Evolutionary conservation across 2,113 vertebrate genomes (phyloP).

Genomic region (Oxyura jamaicensis): DNA sequence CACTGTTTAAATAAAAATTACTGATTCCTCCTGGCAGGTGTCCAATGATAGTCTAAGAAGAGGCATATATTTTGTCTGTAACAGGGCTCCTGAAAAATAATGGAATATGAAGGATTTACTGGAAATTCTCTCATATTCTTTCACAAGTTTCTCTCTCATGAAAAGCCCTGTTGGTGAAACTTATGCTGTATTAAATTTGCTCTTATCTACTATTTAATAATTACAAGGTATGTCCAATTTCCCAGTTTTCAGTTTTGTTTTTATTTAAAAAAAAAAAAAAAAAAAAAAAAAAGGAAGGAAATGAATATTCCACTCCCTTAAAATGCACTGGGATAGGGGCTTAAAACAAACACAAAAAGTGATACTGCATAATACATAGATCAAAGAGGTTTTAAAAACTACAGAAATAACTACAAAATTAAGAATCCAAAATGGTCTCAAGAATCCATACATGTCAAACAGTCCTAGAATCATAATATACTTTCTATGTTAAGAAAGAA

Average conservation of each 20-base stretch:
- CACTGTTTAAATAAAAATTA: neutral
- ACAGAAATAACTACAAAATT: neutral
- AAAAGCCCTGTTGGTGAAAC: neutral
- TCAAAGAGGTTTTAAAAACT: neutral
- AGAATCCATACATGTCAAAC: neutral
- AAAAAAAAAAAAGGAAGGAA: neutral
- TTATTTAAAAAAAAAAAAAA: neutral
- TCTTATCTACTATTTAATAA: neutral
- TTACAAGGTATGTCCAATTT: neutral
- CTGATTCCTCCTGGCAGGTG: neutral
- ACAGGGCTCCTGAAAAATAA: slow-evolving; percentile 6
- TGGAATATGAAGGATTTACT: neutral
- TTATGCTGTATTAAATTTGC: neutral
- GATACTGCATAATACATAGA: no score
- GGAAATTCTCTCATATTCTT: neutral
- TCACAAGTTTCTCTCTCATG: neutral
- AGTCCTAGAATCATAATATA: neutral
- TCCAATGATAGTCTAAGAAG: neutral
- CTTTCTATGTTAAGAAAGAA: neutral
- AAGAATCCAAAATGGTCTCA: neutral
- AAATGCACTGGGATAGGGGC: neutral
- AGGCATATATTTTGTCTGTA: neutral
- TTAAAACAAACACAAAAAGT: neutral
- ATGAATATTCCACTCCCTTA: neutral
- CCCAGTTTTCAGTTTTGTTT: neutral